Evolutionary conservation across 2,888 invertebrate genomes (phyloP), one percentile per base, ranked within the genome.

Genomic region (Empis stercorea): DNA sequence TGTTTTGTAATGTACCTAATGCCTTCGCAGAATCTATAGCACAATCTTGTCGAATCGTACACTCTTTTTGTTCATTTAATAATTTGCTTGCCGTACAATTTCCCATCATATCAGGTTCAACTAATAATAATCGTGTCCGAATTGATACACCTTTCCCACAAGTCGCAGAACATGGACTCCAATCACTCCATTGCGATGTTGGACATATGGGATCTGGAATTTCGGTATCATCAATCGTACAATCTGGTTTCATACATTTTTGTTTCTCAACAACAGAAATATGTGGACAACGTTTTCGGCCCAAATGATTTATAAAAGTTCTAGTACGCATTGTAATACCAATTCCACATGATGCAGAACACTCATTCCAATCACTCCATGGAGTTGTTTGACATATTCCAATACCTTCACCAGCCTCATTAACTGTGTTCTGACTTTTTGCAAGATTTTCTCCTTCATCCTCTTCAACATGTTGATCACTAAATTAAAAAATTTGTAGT

Each of bases 121-220:
- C 79, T 49, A 81, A 61, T 15, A 81, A 60, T 52, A 88, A 72
- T 6, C 93, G 76, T 34, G 84, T 85, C 46, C 89, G 77, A 48
- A 79, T 67, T 51, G 76, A 74, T 14, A 84, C 78, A 1, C 59
- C 57, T 60, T 79, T 78, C 0, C 92, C 94, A 63, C 94, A 95
- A 9, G 87, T 79, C 0, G 84, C 87, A 44, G 87, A 84, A 71
- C 94, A 95, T 0, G 92, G 85, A 47, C 89, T 87, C 93, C 93
- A 95, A 55, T 85, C 83, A 48, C 87, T 81, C 94, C 94, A 95
- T 44, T 79, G 79, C 0, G 85, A 84, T n/a, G 87, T 82, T 48
- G 87, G 84, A 57, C 86, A 86, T 56, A 71, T 52, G 1, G 64
- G 64, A 57, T 65, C 65, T 2, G 65, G 66, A 23, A 78, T 68